These are phyloP conservation scores for Enteromius anoplus DNA, from an alignment of 2,797 vertebrate species.

Conservation along the genomic window DNA sequence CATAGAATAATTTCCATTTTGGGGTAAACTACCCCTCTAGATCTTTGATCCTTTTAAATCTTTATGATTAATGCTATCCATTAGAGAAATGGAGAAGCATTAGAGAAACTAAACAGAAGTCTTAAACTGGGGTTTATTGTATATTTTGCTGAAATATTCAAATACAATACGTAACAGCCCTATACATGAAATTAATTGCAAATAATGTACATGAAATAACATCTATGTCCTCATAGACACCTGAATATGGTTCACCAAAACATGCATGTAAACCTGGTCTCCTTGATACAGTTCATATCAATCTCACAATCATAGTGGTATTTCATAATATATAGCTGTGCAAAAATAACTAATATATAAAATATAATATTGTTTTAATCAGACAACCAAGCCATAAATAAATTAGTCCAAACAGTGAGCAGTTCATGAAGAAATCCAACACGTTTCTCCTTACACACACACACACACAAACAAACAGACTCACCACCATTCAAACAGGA, in stretches of 20 bases:
- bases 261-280: constrained; percentile 54
- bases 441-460: constrained; percentile 62
- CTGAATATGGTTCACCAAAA: constrained; percentile 47
- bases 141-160: constrained; percentile 60
- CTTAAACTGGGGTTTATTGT: constrained; percentile 52
- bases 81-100: background rate
- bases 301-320: constrained; percentile 71
- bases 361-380: constrained; percentile 76
- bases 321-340: constrained; percentile 82
- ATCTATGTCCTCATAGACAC: constrained; percentile 42
- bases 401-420: constrained; percentile 78
- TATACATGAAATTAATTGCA: constrained; percentile 49
- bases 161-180: constrained; percentile 64
- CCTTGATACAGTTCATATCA: constrained; percentile 66
- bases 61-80: background rate
- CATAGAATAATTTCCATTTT: too few relatives aligned
- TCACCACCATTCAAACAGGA: constrained; percentile 43
- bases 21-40: too few relatives aligned
- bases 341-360: constrained; percentile 88
- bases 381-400: constrained; percentile 79
- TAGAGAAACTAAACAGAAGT: background rate
- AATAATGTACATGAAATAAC: constrained; percentile 60
- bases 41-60: too few relatives aligned
- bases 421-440: constrained; percentile 71
- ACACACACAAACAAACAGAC: constrained; percentile 60